Evolutionary conservation across 2,797 vertebrate species (phyloP).

Genomic region (Macropus fuliginosus): DNA sequence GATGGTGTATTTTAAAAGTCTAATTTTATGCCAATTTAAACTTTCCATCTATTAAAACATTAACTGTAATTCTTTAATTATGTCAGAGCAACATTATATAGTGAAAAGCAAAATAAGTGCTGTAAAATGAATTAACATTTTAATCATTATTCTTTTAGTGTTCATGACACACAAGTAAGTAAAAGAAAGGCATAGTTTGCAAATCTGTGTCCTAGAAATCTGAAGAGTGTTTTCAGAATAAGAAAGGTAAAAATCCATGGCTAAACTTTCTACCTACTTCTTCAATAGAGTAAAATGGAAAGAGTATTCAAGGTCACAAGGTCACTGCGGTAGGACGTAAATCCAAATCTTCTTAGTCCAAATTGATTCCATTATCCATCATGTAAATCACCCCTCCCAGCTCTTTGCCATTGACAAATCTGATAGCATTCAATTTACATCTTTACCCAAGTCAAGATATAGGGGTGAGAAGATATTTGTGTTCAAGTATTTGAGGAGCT

Average conservation of each 20-base stretch:
- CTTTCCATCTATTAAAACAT: no score
- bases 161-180: not conserved
- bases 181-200: not conserved
- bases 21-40: not conserved
- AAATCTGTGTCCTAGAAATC: not conserved
- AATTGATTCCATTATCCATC: not conserved
- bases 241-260: not conserved
- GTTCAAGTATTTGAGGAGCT: not conserved
- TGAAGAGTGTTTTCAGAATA: not conserved
- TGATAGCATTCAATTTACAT: not conserved
- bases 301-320: not conserved
- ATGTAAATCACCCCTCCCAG: not conserved
- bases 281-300: not conserved
- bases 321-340: not conserved
- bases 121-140: not conserved
- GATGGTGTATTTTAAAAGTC: not conserved
- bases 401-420: not conserved
- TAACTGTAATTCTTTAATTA: not conserved
- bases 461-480: not conserved
- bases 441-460: not conserved
- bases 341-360: not conserved
- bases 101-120: not conserved
- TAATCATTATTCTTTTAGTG: not conserved
- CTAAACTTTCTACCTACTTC: not conserved
- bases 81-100: not conserved